A percentile compares a stretch with the other conserved stretches of the same genome.
Conservation (phyloP, 2,888 invertebrate genomes). For the Volucella inanis region DNA sequence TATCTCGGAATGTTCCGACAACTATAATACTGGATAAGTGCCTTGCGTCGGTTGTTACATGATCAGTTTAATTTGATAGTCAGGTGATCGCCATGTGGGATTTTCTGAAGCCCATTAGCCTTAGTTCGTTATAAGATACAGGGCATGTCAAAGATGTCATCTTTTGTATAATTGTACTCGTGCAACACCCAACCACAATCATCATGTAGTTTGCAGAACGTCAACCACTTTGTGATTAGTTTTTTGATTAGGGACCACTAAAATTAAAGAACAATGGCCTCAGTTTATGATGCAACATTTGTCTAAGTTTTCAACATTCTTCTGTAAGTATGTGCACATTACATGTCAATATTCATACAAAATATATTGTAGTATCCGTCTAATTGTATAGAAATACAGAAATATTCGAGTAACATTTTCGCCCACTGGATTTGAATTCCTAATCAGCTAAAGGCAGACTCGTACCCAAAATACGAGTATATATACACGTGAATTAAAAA, state of each 20-base stretch:
- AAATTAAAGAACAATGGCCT: conserved; percentile 28
- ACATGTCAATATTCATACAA: not conserved
- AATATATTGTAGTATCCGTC: not conserved
- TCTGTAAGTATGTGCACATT: not conserved
- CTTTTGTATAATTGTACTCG: too few relatives aligned
- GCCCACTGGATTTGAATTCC: not conserved
- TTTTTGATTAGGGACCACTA: not conserved
- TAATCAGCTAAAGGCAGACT: conserved; percentile 23
- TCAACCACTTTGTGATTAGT: conserved; percentile 21
- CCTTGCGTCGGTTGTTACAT: too few relatives aligned
- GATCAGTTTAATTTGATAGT: too few relatives aligned
- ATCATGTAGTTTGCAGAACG: too few relatives aligned
- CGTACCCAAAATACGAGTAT: conserved; percentile 9
- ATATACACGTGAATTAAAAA: conserved; percentile 45
- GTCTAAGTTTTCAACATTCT: conserved; percentile 32
- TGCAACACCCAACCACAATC: too few relatives aligned
- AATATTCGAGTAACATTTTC: not conserved
- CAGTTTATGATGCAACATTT: conserved; percentile 44
- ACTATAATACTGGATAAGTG: too few relatives aligned
- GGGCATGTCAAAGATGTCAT: too few relatives aligned
- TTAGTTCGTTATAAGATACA: too few relatives aligned
- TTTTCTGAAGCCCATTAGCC: too few relatives aligned
- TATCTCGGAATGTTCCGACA: too few relatives aligned
- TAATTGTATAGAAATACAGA: not conserved
- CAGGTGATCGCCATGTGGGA: too few relatives aligned